Base-by-base conservation (phyloP, 2,797 vertebrate species). In the Onychomys leucogaster region DNA sequence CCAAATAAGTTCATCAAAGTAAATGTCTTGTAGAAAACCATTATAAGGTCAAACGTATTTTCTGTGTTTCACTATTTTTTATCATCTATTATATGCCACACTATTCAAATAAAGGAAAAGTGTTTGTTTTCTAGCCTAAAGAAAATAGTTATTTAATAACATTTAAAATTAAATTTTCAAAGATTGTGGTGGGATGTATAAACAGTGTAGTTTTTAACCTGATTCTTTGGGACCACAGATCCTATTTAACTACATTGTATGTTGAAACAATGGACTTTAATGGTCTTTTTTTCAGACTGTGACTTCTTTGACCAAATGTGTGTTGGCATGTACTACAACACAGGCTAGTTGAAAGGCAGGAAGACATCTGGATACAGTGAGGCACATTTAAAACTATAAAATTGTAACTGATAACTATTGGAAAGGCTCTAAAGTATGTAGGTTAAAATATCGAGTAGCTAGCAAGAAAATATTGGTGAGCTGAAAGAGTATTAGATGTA, bases 121-220 rank as follows among this genome's bases (percentile, higher is more conserved):
- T 85, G 4, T 43, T 81, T 94, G 32, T 94, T 52, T 77, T 84
- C 14, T 4, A 89, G 76, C 2, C 23, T 49, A 73, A 23, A 91
- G 63, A 93, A 91, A 81, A 90, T 43, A 95, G n/a, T 1, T 83
- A 83, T 11, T 78, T 95, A 43, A 81, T 90, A 80, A 61, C 46
- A 90, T 81, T 95, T 84, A 94, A 78, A 89, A 49, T 84, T 89
- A 59, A 94, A 80, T 57, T 92, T 92, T 2, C 89, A 95, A 90
- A 78, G 8, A 75, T 87, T 67, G n/a, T 32, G 92, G 21, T 57
- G 34, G 37, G 11, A 78, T 92, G 0, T 86, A 59, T 88, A 95
- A 94, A 83, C 91, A 32, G 32, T 52, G 75, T 57, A 41, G 29
- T 95, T 94, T 97, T 86, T 49, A 84, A 86, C 6, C 5, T 29